Evolutionary conservation across 2,888 invertebrate genomes (phyloP).

Genomic region (Drosophila prolongata): DNA sequence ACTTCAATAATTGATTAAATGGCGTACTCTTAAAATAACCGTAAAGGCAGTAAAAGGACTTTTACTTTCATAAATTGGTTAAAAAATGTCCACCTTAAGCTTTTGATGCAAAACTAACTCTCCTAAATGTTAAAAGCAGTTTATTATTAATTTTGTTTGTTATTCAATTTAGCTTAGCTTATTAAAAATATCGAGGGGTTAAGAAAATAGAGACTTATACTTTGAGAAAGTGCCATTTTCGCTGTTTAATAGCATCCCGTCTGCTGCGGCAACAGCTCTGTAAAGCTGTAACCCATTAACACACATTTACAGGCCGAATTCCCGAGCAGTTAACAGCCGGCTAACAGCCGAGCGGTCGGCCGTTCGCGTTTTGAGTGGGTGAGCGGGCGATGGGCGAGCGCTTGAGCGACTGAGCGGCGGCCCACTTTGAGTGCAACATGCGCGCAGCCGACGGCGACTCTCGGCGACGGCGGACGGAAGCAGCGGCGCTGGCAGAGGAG

Average conservation of each 20-base stretch:
- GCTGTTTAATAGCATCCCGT: neutral
- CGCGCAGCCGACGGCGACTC: conserved; percentile 50
- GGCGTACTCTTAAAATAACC: too few relatives aligned
- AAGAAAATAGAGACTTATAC: too few relatives aligned
- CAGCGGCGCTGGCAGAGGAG: conserved; percentile 1
- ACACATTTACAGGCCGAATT: conserved; percentile 42
- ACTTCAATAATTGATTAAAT: too few relatives aligned
- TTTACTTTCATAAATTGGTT: too few relatives aligned
- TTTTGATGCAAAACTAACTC: too few relatives aligned
- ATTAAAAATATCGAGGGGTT: too few relatives aligned
- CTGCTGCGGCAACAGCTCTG: conserved; percentile 31
- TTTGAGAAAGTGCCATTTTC: neutral
- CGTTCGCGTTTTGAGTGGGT: conserved; percentile 5
- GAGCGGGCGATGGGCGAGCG: conserved; percentile 4
- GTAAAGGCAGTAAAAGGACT: too few relatives aligned
- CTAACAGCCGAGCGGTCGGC: conserved; percentile 23
- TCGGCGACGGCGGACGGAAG: conserved; percentile 9
- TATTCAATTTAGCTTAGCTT: too few relatives aligned
- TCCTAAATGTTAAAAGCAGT: too few relatives aligned
- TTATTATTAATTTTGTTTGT: too few relatives aligned
- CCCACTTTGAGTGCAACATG: conserved; percentile 66
- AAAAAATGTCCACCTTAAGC: too few relatives aligned
- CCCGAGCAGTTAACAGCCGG: conserved; percentile 38
- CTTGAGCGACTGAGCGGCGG: conserved; percentile 23
- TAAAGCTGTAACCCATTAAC: conserved; percentile 54